Percentiles rank a stretch among this genome's conserved stretches.
Conservation (phyloP, 2,797 vertebrate species). For the Rhabdophis nuchalis region DNA sequence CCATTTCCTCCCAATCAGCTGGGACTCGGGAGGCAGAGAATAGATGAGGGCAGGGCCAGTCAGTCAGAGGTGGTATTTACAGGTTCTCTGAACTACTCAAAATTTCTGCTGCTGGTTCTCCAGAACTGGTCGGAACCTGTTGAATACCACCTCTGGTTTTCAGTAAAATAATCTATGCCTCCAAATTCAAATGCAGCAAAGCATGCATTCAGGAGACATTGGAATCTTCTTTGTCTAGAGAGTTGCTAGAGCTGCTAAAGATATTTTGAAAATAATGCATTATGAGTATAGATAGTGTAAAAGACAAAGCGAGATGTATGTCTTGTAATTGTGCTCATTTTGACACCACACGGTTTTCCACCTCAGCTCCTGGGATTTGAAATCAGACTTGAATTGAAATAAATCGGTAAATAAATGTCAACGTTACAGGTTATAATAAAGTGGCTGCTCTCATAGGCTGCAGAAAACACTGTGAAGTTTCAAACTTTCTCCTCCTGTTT, state of each 20-base stretch:
- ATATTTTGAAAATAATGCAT: background rate
- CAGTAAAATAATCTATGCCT: background rate
- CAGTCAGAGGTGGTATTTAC: no score
- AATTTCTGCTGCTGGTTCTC: no score
- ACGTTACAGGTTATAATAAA: background rate
- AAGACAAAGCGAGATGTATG: background rate
- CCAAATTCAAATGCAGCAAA: background rate
- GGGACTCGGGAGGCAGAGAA: no score
- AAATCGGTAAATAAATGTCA: background rate
- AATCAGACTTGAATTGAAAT: background rate
- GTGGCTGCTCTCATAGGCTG: constrained; percentile 1
- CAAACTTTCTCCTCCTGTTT: background rate
- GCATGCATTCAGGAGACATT: background rate
- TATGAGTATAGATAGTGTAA: background rate
- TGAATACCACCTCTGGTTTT: background rate
- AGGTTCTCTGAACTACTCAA: no score
- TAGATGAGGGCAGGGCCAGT: no score
- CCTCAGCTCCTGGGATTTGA: background rate
- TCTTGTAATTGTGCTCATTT: background rate
- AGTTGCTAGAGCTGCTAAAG: background rate
- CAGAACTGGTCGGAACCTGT: no score
- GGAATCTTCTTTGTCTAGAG: background rate
- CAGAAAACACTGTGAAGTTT: constrained; percentile 22
- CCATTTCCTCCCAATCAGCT: no score
- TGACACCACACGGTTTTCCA: background rate